phyloP scores from a whole-genome alignment of 2,113 vertebrate species.

The Alectura lathami region DNA sequence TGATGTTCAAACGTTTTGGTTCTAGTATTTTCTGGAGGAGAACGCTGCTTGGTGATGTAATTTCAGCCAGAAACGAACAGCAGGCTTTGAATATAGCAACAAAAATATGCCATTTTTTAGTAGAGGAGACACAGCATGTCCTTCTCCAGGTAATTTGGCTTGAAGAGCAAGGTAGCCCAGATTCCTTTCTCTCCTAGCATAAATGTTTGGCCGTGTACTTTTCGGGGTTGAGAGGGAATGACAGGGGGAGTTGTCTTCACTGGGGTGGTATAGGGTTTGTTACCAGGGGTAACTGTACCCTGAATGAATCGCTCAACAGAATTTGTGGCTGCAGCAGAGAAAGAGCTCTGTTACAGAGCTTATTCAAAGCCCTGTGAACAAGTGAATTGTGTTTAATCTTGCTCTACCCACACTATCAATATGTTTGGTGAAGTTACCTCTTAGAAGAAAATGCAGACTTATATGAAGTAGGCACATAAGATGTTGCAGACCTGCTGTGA shows the following conservation, averaged over 20 bases:
- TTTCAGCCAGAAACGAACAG: slow-evolving; percentile 80
- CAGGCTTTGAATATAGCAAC: slow-evolving; percentile 68
- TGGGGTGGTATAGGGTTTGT: neutral
- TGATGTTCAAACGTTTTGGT: neutral
- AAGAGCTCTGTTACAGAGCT: neutral
- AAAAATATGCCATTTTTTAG: slow-evolving; percentile 79
- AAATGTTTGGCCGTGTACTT: neutral
- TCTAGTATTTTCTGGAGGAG: slow-evolving; percentile 86
- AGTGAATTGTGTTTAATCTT: neutral
- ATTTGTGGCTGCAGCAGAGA: neutral
- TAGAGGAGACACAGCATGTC: slow-evolving; percentile 68
- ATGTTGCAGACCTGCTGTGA: neutral
- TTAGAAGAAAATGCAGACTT: neutral
- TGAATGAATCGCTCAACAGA: neutral
- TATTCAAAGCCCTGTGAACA: neutral
- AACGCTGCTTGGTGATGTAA: slow-evolving; percentile 81
- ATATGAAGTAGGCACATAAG: neutral
- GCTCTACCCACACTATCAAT: neutral
- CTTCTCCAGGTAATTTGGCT: slow-evolving; percentile 79
- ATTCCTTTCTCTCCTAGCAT: neutral
- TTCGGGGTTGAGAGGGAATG: neutral
- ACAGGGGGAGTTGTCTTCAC: neutral
- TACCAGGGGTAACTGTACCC: neutral
- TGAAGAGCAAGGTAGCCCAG: neutral
- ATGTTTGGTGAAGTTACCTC: neutral